Evolutionary conservation across 2,888 invertebrate genomes (phyloP), one percentile per base, ranked within the genome.

Genomic region (Stenodema calcarata): DNA sequence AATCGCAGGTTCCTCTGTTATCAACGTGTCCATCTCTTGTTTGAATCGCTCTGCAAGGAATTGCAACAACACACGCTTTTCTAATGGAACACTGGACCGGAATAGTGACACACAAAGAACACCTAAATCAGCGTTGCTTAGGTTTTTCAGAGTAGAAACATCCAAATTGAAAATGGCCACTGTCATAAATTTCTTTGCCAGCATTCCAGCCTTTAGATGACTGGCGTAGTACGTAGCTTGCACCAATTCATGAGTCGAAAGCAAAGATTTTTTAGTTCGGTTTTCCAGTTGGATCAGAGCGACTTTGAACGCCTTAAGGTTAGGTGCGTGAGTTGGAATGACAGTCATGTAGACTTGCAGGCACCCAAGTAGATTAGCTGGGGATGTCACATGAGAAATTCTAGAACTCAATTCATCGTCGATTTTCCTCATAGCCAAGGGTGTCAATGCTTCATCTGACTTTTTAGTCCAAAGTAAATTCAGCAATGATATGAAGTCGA

Each of bases 141-240:
- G 35, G 1, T 42, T 28, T 12, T 84, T 28, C 73, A 84, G 16
- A 0, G 11, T 28, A 6, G 73, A 18, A 11, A n/a, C 30, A n/a
- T 84, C 47, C 12, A 73, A 16, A 27, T 84, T 23, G n/a, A 16
- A 18, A n/a, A 75, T 9, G 9, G 75, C 84, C 0, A 41, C 18
- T 0, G n/a, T 11, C 70, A 84, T 73, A n/a, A 84, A 84, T 16
- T 70, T 84, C 28, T 84, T 70, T 7, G 84, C 75, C 11, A 84
- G 11, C 1, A 27, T 23, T n/a, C 73, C 42, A 7, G 44, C 9
- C 44, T 84, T 84, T 18, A 84, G n/a, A 28, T 84, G 84, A 44
- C 84, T 84, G 11, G 44, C 50, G 84, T 84, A 84, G 47, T 84
- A 84, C 84, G 73, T 84, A 11, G 84, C 75, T 75, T 84, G 84